Base-by-base conservation (phyloP, 2,113 vertebrate genomes). In the Alethe diademata region DNA sequence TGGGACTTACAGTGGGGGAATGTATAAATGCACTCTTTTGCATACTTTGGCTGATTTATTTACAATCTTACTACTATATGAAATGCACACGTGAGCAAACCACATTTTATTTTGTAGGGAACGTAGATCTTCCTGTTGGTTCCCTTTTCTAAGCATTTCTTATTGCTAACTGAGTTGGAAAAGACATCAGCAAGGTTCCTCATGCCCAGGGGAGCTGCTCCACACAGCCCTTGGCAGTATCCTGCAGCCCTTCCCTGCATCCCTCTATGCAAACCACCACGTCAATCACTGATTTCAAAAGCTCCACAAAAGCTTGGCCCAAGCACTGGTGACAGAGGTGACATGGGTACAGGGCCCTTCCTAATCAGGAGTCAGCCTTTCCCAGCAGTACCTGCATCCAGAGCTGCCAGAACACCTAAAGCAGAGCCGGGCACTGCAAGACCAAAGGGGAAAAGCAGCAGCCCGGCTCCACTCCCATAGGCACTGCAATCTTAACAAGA, bases 111-210 rank as follows among this genome's bases (percentile, higher is more conserved):
- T 83, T 35, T 22, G 40, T 42, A 48, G 15, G 19, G 13, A 73
- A 78, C 0, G 0, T 14, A 47, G 50, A 42, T 14, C 51, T 74
- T 23, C 4, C n/a, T 73, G 19, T 5, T 35, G 10, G 7, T 48
- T 61, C 9, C 8, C 10, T 33, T 78, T 82, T 31, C 42, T 57
- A 28, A 79, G 19, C 3, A 10, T 67, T 79, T 89, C 33, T 79
- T 25, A 45, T 9, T 50, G 18, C 22, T 35, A 85, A 73, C 2
- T 16, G 9, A 64, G 13, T 17, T 66, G 35, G 23, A 92, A 74
- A 38, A 23, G 19, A 50, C 17, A 6, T 35, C 19, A 31, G 0
- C 14, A 43, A 38, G 20, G 19, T 75, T 94, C 58, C 60, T 71
- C 15, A 2, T 19, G 38, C 22, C 53, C 42, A 83, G 15, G 15